These are phyloP conservation scores for Drosophila lowei DNA, from an alignment of 1,140 invertebrate species.

Conservation along the genomic window DNA sequence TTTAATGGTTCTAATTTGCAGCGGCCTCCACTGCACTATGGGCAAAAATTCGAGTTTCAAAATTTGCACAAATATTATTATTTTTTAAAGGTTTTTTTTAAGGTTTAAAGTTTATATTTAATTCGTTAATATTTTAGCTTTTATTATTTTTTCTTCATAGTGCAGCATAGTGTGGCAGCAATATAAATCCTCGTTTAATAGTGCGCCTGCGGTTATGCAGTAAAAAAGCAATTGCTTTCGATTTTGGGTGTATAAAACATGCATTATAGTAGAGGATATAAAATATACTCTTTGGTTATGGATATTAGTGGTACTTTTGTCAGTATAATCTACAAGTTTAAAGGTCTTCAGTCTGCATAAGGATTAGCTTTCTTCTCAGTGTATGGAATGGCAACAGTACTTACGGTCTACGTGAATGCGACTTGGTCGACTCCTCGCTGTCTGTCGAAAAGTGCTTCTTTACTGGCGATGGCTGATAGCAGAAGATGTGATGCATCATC, in stretches of 20 bases:
- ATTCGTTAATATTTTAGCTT: too few species aligned
- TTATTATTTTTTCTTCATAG: too few species aligned
- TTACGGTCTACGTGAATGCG: slow-evolving; percentile 85
- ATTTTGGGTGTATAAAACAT: slow-evolving; percentile 23
- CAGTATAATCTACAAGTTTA: too few species aligned
- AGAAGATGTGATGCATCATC: slow-evolving; percentile 94
- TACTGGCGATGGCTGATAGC: slow-evolving; percentile 92
- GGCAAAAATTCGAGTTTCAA: too few species aligned
- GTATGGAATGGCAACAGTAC: slow-evolving; percentile 17
- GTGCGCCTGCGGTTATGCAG: background rate
- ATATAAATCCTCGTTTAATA: background rate
- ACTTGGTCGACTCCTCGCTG: slow-evolving; percentile 83
- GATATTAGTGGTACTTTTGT: too few species aligned
- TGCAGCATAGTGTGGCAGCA: too few species aligned
- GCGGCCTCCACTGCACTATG: too few species aligned
- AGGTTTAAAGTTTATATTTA: too few species aligned
- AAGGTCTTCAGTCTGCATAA: slow-evolving; percentile 14
- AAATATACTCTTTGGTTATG: slow-evolving; percentile 11
- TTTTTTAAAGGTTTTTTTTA: too few species aligned
- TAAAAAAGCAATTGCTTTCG: background rate
- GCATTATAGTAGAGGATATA: slow-evolving; percentile 13
- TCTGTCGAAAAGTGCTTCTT: slow-evolving; percentile 91
- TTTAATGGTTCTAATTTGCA: too few species aligned
- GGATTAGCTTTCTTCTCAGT: slow-evolving; percentile 13
- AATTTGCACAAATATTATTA: too few species aligned